Base-by-base conservation (phyloP, 2,888 invertebrate species). In the Reticulitermes lucifugus region DNA sequence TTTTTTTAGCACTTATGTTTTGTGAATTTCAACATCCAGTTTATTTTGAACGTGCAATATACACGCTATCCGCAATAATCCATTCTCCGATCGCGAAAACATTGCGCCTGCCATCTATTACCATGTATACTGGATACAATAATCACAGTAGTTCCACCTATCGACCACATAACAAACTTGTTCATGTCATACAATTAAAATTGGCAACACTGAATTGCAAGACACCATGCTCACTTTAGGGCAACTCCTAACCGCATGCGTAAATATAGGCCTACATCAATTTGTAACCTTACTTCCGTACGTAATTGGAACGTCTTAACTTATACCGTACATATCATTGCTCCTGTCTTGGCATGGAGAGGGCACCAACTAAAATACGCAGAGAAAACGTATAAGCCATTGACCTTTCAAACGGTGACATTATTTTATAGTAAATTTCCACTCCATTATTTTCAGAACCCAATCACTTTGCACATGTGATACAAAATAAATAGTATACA, bases 171-270 rank as follows among this genome's bases (percentile, higher is more conserved):
- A 77, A 35, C 22, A 18, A 77, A 77, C 46, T 77, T n/a, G 46
- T 22, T 46, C 77, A 41, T n/a, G n/a, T 41, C 77, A 77, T 46
- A 77, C 7, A 41, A n/a, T 43, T 77, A 77, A 22, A 77, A 77
- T 77, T 43, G 81, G 81, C 70, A 81, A 81, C 81, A 65, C 21
- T n/a, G 81, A 35, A 14, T n/a, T 41, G 35, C 29, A 43, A 25
- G 46, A 25, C 14, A 60, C n/a, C n/a, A 81, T 81, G 81, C 81
- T 81, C 65, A n/a, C 41, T 81, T 18, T 46, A 43, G 81, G 81
- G 65, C 81, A 12, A 65, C 46, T 2, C 65, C 1, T 22, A 41
- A 81, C 81, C 70, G 70, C 81, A 81, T 46, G 81, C 81, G 70
- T 81, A 81, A 81, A 70, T 81, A 81, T 80, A 59, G 81, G 70